phyloP scores from a whole-genome alignment of 2,888 invertebrate genomes.

The Pristionchus fissidentatus region DNA sequence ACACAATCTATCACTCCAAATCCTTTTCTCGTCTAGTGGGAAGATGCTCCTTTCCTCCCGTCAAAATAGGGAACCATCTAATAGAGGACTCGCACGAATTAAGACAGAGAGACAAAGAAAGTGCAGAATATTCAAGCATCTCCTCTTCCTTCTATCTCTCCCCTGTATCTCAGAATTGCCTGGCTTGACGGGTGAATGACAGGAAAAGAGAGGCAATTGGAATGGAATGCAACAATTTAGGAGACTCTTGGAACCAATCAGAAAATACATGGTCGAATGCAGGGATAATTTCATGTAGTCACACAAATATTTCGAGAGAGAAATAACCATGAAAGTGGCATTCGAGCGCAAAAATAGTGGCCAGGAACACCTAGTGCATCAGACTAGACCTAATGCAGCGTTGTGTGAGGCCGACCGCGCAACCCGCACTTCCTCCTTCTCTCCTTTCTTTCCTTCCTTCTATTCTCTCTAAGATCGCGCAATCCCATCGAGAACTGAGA shows the following conservation, averaged over 20 bases:
- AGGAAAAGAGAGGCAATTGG: background rate
- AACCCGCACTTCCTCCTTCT: background rate
- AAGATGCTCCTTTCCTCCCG: no score
- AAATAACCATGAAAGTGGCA: no score
- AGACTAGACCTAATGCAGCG: background rate
- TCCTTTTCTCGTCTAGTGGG: background rate
- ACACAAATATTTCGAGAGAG: no score
- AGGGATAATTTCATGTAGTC: no score
- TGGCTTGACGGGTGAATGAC: slow-evolving; percentile 34
- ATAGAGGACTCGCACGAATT: background rate
- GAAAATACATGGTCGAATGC: no score
- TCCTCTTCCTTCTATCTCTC: slow-evolving; percentile 3
- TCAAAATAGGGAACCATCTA: no score
- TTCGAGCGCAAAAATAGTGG: no score
- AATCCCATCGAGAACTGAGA: slow-evolving; percentile 20
- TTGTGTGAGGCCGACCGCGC: no score
- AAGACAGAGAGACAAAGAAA: slow-evolving; percentile 18
- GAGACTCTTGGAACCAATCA: background rate
- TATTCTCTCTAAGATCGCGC: slow-evolving; percentile 12
- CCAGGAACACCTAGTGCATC: no score
- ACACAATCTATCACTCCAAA: background rate
- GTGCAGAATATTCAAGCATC: slow-evolving; percentile 33
- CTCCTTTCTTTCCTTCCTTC: background rate
- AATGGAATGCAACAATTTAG: background rate
- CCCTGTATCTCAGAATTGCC: slow-evolving; percentile 32